Conservation (phyloP, 2,888 invertebrate genomes). For the Diadromus collaris region DNA sequence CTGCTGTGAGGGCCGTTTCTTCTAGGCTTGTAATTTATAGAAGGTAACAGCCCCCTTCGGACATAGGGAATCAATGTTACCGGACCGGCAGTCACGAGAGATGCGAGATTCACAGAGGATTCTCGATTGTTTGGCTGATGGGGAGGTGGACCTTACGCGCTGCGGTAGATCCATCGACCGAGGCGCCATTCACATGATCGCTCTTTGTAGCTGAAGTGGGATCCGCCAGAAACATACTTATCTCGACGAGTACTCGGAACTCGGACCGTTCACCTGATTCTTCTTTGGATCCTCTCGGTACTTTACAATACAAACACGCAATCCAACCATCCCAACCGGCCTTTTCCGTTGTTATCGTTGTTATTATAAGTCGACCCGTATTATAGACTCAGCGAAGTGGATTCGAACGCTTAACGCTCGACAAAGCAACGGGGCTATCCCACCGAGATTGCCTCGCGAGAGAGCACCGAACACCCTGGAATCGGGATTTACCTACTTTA, state of each 20-base stretch:
- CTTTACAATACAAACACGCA: conserved; percentile 9
- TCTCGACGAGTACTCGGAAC: conserved; percentile 9
- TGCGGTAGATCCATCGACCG: conserved; percentile 45
- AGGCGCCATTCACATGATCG: conserved; percentile 24
- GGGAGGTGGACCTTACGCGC: conserved; percentile 44
- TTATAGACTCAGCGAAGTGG: conserved; percentile 51
- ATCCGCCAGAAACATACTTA: conserved; percentile 1
- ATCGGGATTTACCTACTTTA: conserved; percentile 39
- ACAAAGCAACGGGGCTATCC: conserved; percentile 52
- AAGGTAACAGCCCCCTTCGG: conserved; percentile 52
- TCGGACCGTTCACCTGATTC: not conserved
- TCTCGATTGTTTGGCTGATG: not conserved
- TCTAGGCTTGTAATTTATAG: conserved; percentile 74
- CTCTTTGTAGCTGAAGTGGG: not conserved
- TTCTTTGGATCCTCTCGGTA: not conserved
- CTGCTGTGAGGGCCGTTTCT: not conserved
- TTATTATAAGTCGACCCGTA: conserved; percentile 44
- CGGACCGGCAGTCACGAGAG: conserved; percentile 17
- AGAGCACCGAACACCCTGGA: conserved; percentile 20
- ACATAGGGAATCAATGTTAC: conserved; percentile 52
- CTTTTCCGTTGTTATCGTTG: not conserved
- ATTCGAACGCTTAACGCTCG: conserved; percentile 51
- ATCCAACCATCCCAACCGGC: not conserved
- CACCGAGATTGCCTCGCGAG: conserved; percentile 5
- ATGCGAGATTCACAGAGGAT: not conserved